Base-by-base conservation (phyloP, 2,888 invertebrate genomes). In the Xylocampa areola region DNA sequence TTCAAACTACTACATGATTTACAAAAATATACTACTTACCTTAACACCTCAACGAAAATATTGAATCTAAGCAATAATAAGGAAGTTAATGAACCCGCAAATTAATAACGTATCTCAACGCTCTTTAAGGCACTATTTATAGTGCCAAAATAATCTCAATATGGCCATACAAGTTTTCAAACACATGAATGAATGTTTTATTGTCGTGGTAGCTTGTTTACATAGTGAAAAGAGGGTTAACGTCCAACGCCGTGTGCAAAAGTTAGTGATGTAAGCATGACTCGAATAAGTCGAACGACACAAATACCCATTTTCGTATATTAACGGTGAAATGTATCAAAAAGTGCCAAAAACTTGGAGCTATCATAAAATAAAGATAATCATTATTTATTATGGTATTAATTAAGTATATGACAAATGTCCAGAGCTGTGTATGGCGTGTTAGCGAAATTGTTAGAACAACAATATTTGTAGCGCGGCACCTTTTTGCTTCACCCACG, bases 401-500 rank as follows among this genome's bases (percentile, higher is more conserved):
- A 64, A 66, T 69, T 66, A 72, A 60, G 61, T 54, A 61, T 71
- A 73, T 74, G 73, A 73, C 58, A 73, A 61, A 77, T 73, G 63
- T 59, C 70, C 51, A 68, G 59, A 73, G 61, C 54, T 23, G 58
- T 55, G 60, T 62, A 52, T 72, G 71, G 68, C 61, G 68, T 73
- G 70, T 73, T 71, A 73, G 76, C 78, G 77, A 85, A 70, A 82
- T 82, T 77, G 68, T 75, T 80, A 76, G 76, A 79, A 80, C 80
- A 79, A 81, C 76, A 77, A 77, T 76, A 80, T 84, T 84, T 85
- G 82, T 83, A 79, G 75, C 73, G 74, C 68, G 71, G 73, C 67
- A 68, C 73, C 79, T 80, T 82, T 79, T 77, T 75, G 61, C 68
- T 50, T 79, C 84, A 82, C 82, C 85, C 84, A 85, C 84, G 47